Conservation (phyloP, 2,797 vertebrate species). For the Falco naumanni region DNA sequence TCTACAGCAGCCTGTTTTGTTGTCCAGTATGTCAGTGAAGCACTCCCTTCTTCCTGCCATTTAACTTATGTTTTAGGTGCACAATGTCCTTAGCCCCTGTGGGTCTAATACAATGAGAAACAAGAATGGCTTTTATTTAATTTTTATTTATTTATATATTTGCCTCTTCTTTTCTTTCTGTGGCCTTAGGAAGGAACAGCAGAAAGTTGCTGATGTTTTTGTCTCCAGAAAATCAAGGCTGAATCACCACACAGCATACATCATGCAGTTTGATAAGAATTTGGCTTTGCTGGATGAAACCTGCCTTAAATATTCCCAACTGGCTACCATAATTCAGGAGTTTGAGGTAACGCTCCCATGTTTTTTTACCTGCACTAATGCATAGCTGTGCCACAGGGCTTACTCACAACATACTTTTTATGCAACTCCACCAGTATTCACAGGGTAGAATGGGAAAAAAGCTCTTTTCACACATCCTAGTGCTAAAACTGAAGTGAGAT, state of each 20-base stretch:
- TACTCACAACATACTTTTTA: not conserved
- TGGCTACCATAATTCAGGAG: slow-evolving; percentile 81
- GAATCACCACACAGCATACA: slow-evolving; percentile 86
- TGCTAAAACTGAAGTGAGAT: not conserved
- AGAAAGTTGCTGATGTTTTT: slow-evolving; percentile 90
- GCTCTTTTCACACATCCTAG: not conserved
- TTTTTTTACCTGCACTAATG: not conserved
- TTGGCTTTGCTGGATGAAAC: slow-evolving; percentile 87
- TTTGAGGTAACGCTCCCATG: slow-evolving; percentile 85
- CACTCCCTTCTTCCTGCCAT: not conserved
- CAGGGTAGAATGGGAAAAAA: not conserved
- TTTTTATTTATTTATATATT: not conserved
- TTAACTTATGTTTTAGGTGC: not conserved
- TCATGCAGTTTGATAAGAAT: slow-evolving; percentile 89
- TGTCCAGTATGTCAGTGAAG: not conserved
- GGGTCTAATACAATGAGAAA: not conserved
- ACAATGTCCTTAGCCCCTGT: not conserved
- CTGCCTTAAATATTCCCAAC: slow-evolving; percentile 79
- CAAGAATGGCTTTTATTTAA: not conserved
- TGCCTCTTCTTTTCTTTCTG: not conserved
- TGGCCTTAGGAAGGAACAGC: slow-evolving; percentile 86
- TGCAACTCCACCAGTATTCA: not conserved
- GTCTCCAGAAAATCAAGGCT: slow-evolving; percentile 86
- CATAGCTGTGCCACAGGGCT: not conserved
- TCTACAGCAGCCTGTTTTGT: not conserved